Evolutionary conservation across 2,113 vertebrate genomes (phyloP), one percentile per base, ranked within the genome.

Genomic region (Pao palembangensis): DNA sequence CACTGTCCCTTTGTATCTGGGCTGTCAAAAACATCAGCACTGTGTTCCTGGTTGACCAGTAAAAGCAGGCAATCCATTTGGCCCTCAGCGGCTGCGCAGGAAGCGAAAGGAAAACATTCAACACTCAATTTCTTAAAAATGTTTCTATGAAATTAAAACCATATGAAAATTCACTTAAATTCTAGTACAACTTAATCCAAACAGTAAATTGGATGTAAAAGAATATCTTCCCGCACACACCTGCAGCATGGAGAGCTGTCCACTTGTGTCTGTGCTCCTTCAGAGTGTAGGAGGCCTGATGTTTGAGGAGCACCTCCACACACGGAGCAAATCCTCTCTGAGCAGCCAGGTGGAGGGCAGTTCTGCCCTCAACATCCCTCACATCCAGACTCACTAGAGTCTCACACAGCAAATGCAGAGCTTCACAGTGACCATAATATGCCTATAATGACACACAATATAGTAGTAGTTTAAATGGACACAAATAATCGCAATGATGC

Each of bases 381-480:
- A 96, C 91, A 2, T 99, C 95, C 78, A 98, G 90, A 80, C 94
- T 95, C 84, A 96, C 95, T 61, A 98, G 88, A n/a, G 94, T 98
- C 85, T 97, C 95, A 0, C 92, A 93, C 62, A 99, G 93, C 13
- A 96, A 90, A 75, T 89, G 87, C 42, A 99, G 91, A n/a, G 95
- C 95, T 86, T 96, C 94, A 87, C 93, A 93, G 91, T 98, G 95
- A 88, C 95, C 95, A 8, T 96, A 94, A 81, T 94, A 98, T 51
- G 95, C 95, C 96, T 99, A 78, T 0, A 57, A 51, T 41, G 25
- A 31, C 23, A 69, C 6, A 68, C 5, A n/a, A 16, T 63, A 13
- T 13, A 47, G 44, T 47, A 38, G 34, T 1, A 6, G 34, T 38
- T 38, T 12, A 38, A 38, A 11, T 11, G 34, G 34, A 38, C 34